phyloP scores from a whole-genome alignment of 1,140 invertebrate species.

The Bombyx mori region ASM3026992v2 NC_085133.1:967001-967500 shows the following conservation, averaged over 20 bases:
- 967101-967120: too few relatives aligned
- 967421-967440: background rate
- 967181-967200: constrained; percentile 35
- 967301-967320: constrained; percentile 3
- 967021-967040: too few relatives aligned
- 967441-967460: constrained; percentile 9
- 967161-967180: constrained; percentile 22
- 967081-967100: too few relatives aligned
- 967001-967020: too few relatives aligned
- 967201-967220: constrained; percentile 60
- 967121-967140: constrained; percentile 4
- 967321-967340: too few relatives aligned
- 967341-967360: too few relatives aligned
- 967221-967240: constrained; percentile 55
- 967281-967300: constrained; percentile 25
- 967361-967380: too few relatives aligned
- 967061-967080: too few relatives aligned
- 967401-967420: background rate
- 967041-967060: too few relatives aligned
- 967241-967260: constrained; percentile 35
- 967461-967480: constrained; percentile 12
- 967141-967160: constrained; percentile 22
- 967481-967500: constrained; percentile 4
- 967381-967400: too few relatives aligned
- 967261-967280: constrained; percentile 42